phyloP scores from a whole-genome alignment of 2,797 vertebrate genomes.

The Apodemus agrarius region DNA sequence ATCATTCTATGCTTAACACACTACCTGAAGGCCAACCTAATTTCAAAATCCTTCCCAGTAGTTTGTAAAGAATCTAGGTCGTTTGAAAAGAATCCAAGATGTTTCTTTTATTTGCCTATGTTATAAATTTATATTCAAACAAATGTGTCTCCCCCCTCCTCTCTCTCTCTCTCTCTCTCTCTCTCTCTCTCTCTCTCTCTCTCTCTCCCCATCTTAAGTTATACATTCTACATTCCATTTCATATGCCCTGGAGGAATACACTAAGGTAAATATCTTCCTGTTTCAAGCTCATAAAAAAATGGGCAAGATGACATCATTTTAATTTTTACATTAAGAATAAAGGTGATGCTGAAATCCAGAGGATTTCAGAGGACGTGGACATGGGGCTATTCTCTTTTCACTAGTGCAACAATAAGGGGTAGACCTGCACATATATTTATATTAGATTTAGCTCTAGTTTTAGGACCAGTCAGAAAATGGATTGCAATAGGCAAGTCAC shows the following conservation, averaged over 20 bases:
- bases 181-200: no score
- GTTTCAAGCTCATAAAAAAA: background rate
- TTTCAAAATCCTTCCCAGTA: background rate
- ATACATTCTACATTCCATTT: background rate
- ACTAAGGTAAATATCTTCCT: background rate
- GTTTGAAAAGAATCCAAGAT: background rate
- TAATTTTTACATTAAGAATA: background rate
- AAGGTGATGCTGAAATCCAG: background rate
- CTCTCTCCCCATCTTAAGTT: no score
- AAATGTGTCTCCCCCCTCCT: background rate
- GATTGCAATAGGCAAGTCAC: background rate
- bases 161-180: background rate
- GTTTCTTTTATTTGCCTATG: background rate
- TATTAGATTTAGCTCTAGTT: background rate
- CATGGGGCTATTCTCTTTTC: background rate
- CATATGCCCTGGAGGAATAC: background rate
- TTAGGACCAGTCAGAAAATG: background rate
- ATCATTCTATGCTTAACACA: background rate
- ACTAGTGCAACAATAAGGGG: rapidly evolving
- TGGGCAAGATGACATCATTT: background rate
- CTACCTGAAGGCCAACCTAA: background rate
- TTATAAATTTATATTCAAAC: background rate
- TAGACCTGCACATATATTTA: background rate
- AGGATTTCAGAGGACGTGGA: background rate
- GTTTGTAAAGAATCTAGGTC: background rate